Conservation (phyloP, 1,140 invertebrate genomes). For the Zaprionus camerounensis region DNA sequence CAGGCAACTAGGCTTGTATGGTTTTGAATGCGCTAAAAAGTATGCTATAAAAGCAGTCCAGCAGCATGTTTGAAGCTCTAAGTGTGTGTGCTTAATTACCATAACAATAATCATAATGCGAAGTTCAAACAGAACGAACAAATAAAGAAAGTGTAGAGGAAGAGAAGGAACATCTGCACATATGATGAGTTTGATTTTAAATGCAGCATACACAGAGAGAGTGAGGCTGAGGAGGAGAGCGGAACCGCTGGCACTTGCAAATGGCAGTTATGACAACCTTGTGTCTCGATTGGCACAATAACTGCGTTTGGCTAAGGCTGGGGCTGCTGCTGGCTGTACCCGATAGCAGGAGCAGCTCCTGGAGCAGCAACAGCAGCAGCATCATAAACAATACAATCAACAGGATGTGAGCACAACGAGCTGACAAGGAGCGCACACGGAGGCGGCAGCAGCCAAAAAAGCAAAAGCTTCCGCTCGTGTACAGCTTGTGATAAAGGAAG, state of each 20-base stretch:
- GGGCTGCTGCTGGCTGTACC: constrained; percentile 2
- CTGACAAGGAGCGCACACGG: constrained; percentile 21
- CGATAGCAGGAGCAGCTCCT: constrained; percentile 24
- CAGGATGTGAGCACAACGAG: constrained; percentile 49
- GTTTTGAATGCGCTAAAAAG: constrained; percentile 6
- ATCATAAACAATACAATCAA: constrained; percentile 60
- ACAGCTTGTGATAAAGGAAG: constrained; percentile 35
- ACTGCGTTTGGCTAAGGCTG: background rate
- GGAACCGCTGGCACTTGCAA: constrained; percentile 19
- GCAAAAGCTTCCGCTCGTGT: constrained; percentile 39
- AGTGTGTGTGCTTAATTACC: constrained; percentile 36
- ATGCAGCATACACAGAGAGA: background rate
- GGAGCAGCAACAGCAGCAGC: constrained; percentile 15
- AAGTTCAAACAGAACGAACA: constrained; percentile 12
- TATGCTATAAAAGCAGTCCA: constrained; percentile 25
- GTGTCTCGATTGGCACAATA: background rate
- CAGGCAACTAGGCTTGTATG: background rate
- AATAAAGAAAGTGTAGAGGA: background rate
- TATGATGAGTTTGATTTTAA: constrained; percentile 21
- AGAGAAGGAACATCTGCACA: background rate
- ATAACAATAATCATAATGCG: constrained; percentile 43
- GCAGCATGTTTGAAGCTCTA: constrained; percentile 11
- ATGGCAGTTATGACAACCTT: constrained; percentile 37
- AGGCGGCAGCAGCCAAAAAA: constrained; percentile 6
- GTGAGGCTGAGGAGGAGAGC: background rate